Conservation (phyloP, 1,140 invertebrate species). For the Brachionus koreanus region DNA sequence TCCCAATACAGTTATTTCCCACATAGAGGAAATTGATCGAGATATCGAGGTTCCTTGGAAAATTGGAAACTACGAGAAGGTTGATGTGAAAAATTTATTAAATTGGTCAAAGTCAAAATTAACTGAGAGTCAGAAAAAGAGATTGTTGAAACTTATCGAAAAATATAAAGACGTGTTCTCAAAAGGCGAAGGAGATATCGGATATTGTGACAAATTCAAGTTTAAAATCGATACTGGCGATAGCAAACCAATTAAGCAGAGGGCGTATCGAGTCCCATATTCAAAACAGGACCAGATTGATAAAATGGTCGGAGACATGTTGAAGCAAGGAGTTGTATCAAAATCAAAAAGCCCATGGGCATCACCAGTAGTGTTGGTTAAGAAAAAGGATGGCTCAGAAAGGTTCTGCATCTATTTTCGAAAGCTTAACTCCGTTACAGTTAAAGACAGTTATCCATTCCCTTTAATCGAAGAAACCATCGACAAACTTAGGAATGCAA, state of each 20-base stretch:
- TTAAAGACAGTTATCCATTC: constrained; percentile 21
- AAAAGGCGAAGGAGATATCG: neutral
- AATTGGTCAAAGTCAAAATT: neutral
- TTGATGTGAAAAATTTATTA: neutral
- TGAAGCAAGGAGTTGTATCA: neutral
- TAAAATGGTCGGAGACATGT: constrained; percentile 32
- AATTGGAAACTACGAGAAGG: neutral
- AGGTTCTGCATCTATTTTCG: constrained; percentile 35
- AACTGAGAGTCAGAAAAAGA: neutral
- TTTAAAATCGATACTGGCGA: neutral
- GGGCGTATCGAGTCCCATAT: neutral
- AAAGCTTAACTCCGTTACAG: constrained; percentile 9
- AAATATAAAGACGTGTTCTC: neutral
- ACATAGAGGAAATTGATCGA: too few species aligned
- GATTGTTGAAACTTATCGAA: neutral
- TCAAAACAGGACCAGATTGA: neutral
- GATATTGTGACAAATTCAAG: neutral
- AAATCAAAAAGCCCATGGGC: neutral
- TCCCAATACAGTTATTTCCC: too few species aligned
- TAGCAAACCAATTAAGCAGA: neutral
- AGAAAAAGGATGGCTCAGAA: neutral
- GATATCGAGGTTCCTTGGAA: neutral
- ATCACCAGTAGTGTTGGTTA: constrained; percentile 25
- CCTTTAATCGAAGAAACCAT: constrained; percentile 29
- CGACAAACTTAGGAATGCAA: neutral